Evolutionary conservation across 2,797 vertebrate species (phyloP).

Genomic region (Acanthurus tractus): DNA sequence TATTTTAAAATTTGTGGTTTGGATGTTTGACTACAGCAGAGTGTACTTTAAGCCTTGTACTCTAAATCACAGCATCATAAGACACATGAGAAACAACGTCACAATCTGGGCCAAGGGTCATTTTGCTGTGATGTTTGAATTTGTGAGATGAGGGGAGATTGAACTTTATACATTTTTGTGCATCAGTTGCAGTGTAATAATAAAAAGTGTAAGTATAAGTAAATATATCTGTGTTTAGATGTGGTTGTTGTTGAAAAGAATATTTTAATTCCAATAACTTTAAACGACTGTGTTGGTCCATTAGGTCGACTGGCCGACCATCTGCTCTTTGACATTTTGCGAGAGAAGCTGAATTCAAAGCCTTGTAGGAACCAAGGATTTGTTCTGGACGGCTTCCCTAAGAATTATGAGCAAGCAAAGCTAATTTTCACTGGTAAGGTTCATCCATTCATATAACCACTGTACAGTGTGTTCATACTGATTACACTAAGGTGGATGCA

Average conservation of each 20-base stretch:
- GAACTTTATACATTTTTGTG: neutral
- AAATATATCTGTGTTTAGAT: neutral
- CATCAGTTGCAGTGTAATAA: neutral
- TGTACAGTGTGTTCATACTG: neutral
- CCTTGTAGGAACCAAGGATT: slow-evolving; percentile 94
- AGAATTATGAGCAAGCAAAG: slow-evolving; percentile 89
- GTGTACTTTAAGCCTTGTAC: neutral
- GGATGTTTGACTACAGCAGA: neutral
- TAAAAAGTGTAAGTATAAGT: neutral
- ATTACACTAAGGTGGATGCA: neutral
- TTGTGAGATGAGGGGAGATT: neutral
- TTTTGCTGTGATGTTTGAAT: neutral
- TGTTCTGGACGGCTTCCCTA: slow-evolving; percentile 92
- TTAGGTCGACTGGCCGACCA: slow-evolving; percentile 86
- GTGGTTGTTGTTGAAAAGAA: neutral
- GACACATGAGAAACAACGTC: too few relatives aligned
- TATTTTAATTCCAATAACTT: neutral
- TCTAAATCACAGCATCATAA: neutral
- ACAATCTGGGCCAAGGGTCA: neutral
- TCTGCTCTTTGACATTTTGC: slow-evolving; percentile 85
- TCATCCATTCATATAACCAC: neutral
- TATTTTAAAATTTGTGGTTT: neutral
- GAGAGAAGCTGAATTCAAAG: slow-evolving; percentile 90
- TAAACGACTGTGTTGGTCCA: slow-evolving; percentile 18
- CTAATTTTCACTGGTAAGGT: slow-evolving; percentile 87